Base-by-base conservation (phyloP, 2,797 vertebrate genomes). In the Phyllotis vaccarum region DNA sequence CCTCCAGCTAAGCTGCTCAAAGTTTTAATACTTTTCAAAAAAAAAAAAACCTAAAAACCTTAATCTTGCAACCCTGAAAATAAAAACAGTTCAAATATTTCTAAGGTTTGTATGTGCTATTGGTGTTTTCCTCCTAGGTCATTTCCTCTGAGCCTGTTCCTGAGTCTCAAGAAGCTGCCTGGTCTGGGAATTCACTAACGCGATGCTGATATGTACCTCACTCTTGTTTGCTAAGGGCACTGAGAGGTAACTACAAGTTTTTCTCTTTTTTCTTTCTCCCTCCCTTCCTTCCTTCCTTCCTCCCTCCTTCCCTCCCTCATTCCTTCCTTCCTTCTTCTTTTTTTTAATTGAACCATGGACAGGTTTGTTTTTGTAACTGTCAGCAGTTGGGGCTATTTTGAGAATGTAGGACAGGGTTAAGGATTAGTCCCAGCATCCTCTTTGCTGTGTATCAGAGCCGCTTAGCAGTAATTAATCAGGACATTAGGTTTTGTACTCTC, bases 401-500 rank as follows among this genome's bases (percentile, higher is more conserved):
- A 98, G 98, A 98, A 99, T 99, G 98, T 99, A 98, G 98, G 98
- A 98, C 98, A 98, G 98, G 98, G 98, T 98, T 98, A 98, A 98
- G 99, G 98, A 99, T 99, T 99, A 99, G 98, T 96, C 97, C 97
- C 97, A 98, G 98, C 98, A 91, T 98, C 98, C 98, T 98, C 98
- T 98, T 98, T 98, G 98, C 98, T 98, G 97, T 98, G 98, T 98
- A 98, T 99, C 98, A 98, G 98, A 99, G 98, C 99, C 98, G 98
- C 99, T 99, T 98, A 99, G 98, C 98, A 98, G 98, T 98, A 99
- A 99, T 99, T 99, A 99, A 99, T 98, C 98, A 98, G 98, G 99
- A 99, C 98, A 98, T 98, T 98, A 98, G 98, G 98, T 98, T 99
- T 99, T 99, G 98, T 99, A 98, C 98, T 98, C 98, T 98, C 96